phyloP scores from a whole-genome alignment of 2,797 vertebrate species.

The Anas capensis region DNA sequence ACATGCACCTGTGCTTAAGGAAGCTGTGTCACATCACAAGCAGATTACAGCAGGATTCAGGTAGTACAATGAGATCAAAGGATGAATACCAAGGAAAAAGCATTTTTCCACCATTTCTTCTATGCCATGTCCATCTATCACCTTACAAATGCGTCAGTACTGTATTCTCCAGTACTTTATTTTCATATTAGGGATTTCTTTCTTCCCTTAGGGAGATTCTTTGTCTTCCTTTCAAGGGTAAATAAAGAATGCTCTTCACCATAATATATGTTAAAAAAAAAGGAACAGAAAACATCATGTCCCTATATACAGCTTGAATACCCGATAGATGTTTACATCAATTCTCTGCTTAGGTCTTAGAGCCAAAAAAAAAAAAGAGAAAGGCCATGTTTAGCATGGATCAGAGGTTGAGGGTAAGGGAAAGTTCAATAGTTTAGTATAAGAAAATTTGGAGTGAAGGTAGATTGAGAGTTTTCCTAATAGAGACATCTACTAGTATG shows the following conservation, averaged over 20 bases:
- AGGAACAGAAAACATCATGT: conserved; percentile 35
- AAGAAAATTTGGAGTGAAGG: neutral
- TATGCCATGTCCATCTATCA: neutral
- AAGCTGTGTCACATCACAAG: neutral
- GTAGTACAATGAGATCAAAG: neutral
- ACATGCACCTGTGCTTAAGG: neutral
- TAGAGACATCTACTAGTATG: neutral
- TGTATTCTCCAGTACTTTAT: conserved; percentile 7
- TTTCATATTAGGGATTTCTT: conserved; percentile 7
- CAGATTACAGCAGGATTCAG: neutral
- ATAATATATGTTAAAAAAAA: neutral
- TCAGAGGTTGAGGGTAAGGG: neutral
- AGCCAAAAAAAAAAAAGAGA: neutral
- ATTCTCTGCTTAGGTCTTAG: conserved; percentile 23
- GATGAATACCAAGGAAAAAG: neutral
- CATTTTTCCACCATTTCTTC: neutral
- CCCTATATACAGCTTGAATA: neutral
- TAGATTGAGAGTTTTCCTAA: neutral
- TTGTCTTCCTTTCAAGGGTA: neutral
- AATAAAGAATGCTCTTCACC: conserved; percentile 37
- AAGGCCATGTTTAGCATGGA: neutral
- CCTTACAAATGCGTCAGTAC: neutral
- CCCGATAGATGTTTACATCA: conserved; percentile 17
- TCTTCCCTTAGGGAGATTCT: conserved; percentile 13
- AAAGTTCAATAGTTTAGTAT: neutral